phyloP scores from a whole-genome alignment of 2,113 vertebrate genomes.

The Phoenicopterus ruber region DNA sequence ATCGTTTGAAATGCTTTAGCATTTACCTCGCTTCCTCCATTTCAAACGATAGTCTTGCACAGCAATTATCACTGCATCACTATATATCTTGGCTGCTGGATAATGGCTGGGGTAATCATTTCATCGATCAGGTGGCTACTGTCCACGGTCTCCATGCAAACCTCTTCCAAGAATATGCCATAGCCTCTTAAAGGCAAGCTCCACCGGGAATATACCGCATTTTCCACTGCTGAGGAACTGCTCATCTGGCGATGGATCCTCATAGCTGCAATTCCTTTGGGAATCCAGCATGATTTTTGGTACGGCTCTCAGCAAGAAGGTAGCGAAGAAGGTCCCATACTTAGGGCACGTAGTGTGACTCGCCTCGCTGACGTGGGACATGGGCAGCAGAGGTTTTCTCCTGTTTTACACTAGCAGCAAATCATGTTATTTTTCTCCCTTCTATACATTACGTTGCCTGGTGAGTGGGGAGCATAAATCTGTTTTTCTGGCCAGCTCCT shows the following conservation, averaged over 20 bases:
- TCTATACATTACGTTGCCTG: not conserved
- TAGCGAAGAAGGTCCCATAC: not conserved
- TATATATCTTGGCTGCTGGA: not conserved
- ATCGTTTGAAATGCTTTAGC: not conserved
- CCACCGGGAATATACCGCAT: not conserved
- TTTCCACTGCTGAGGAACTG: not conserved
- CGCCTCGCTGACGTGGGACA: rapidly evolving
- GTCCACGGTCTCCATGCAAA: not conserved
- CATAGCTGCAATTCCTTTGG: not conserved
- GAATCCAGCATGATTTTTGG: not conserved
- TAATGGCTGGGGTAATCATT: not conserved
- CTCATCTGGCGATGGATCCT: not conserved
- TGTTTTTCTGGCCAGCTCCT: not conserved
- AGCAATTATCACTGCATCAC: not conserved
- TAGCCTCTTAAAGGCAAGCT: not conserved
- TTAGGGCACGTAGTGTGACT: not conserved
- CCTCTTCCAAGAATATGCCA: not conserved
- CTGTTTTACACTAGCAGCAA: not conserved
- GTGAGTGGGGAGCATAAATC: not conserved
- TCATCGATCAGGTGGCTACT: not conserved
- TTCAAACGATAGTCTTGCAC: not conserved
- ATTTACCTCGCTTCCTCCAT: not conserved
- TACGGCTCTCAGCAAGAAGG: not conserved
- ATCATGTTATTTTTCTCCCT: not conserved
- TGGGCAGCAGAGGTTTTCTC: not conserved